Evolutionary conservation across 2,797 vertebrate genomes (phyloP).

Genomic region (Thamnophis elegans): DNA sequence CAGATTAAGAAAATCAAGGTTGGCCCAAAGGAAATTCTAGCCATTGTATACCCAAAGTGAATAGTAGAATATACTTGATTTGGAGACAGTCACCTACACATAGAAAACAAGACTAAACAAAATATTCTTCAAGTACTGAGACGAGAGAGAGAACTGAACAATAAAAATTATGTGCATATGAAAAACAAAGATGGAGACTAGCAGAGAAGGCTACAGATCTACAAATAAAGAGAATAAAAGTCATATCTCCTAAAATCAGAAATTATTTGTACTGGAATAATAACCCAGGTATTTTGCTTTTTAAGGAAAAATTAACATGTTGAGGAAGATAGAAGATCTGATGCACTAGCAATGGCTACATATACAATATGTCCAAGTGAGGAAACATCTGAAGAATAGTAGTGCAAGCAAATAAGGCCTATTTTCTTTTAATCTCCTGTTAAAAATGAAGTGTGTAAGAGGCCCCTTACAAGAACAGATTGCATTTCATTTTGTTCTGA

Average conservation of each 20-base stretch:
- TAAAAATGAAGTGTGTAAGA: fast-evolving
- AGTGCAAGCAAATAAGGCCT: background rate
- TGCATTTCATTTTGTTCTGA: background rate
- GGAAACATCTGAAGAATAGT: background rate
- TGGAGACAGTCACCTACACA: conserved; percentile 12
- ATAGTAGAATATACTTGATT: background rate
- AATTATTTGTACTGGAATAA: background rate
- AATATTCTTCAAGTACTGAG: background rate
- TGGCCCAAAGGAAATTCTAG: background rate
- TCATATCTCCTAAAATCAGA: background rate
- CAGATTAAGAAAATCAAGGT: conserved; percentile 38
- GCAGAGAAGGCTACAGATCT: background rate
- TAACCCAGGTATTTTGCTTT: background rate
- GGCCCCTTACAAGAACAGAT: background rate
- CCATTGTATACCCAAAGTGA: conserved; percentile 5
- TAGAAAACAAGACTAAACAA: conserved; percentile 14
- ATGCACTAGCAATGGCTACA: background rate
- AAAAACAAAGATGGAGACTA: background rate
- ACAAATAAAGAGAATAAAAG: background rate
- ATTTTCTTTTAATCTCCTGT: background rate
- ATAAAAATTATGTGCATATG: background rate
- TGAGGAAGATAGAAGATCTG: background rate
- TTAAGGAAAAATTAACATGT: background rate
- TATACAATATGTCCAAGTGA: background rate
- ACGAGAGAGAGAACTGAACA: background rate